Percentiles rank a stretch among this genome's conserved stretches.
phyloP scores from a whole-genome alignment of 2,113 vertebrate genomes.

The Scalopus aquaticus region DNA sequence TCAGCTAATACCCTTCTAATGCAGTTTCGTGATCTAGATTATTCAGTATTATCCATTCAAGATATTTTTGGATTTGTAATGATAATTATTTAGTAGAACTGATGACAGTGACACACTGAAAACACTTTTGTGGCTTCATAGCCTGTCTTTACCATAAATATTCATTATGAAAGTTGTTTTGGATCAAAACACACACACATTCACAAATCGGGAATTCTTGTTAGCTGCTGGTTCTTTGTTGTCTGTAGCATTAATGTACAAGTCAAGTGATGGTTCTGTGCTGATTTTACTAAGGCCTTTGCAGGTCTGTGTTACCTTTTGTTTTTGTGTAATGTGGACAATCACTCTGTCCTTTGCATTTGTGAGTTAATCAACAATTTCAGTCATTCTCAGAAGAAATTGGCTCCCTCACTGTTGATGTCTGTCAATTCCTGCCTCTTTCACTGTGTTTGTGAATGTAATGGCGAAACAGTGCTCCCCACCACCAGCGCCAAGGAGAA shows the following conservation, averaged over 20 bases:
- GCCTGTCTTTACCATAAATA: constrained; percentile 65
- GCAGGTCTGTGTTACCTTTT: background rate
- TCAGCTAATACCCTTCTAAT: constrained; percentile 77
- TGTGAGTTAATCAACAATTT: constrained; percentile 41
- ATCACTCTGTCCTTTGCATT: constrained; percentile 48
- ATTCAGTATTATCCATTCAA: constrained; percentile 73
- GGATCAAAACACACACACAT: constrained; percentile 40
- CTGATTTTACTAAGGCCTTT: background rate
- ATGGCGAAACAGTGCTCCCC: background rate
- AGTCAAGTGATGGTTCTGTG: background rate
- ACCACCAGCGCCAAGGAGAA: background rate
- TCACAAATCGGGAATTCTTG: constrained; percentile 40
- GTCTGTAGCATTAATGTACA: background rate
- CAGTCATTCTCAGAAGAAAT: constrained; percentile 14
- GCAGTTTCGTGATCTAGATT: constrained; percentile 77
- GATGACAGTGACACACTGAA: constrained; percentile 62
- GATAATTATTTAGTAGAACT: constrained; percentile 78
- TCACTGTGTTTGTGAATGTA: background rate
- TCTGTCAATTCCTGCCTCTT: background rate
- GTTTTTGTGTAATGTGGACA: background rate
- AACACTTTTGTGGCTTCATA: constrained; percentile 66
- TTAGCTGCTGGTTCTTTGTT: background rate
- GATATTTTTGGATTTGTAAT: constrained; percentile 71
- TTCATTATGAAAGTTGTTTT: constrained; percentile 69
- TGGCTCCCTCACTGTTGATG: background rate